Percentiles rank a stretch among this genome's conserved stretches.
Evolutionary conservation across 2,888 invertebrate genomes (phyloP).

Genomic region (Cataglyphis altisquamis): DNA sequence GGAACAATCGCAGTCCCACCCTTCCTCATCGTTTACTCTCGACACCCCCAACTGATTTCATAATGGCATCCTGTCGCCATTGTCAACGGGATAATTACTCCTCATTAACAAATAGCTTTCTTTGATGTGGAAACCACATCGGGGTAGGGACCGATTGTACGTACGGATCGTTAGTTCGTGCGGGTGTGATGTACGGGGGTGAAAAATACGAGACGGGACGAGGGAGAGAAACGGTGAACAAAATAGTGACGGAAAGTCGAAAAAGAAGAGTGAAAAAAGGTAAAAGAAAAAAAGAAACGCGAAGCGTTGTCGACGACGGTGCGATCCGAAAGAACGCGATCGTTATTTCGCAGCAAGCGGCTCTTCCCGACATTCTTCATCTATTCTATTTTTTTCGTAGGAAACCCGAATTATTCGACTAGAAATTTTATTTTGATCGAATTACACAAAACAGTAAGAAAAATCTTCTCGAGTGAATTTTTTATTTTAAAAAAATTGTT

Average conservation of each 20-base stretch:
- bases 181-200: conserved; percentile 25
- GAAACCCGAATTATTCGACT: conserved; percentile 1
- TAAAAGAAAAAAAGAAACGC: conserved; percentile 13
- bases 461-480: neutral
- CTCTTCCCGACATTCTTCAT: conserved; percentile 53
- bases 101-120: conserved; percentile 83
- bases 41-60: conserved; percentile 47
- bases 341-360: conserved; percentile 73
- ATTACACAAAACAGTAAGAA: neutral
- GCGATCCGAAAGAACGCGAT: conserved; percentile 76
- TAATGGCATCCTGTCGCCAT: conserved; percentile 71
- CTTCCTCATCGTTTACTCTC: conserved; percentile 55
- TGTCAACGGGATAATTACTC: conserved; percentile 82
- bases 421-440: conserved; percentile 5
- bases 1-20: conserved; percentile 15
- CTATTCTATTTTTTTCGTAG: conserved; percentile 3
- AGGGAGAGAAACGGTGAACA: conserved; percentile 49
- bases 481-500: neutral
- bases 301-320: conserved; percentile 67
- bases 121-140: conserved; percentile 80
- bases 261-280: neutral
- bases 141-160: conserved; percentile 52
- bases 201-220: conserved; percentile 33
- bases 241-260: neutral
- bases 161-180: conserved; percentile 21